Percentiles rank a stretch among this genome's conserved stretches.
These are phyloP conservation scores for Dicrostonyx torquatus DNA, from an alignment of 2,797 vertebrate species.

Conservation along the genomic window DNA sequence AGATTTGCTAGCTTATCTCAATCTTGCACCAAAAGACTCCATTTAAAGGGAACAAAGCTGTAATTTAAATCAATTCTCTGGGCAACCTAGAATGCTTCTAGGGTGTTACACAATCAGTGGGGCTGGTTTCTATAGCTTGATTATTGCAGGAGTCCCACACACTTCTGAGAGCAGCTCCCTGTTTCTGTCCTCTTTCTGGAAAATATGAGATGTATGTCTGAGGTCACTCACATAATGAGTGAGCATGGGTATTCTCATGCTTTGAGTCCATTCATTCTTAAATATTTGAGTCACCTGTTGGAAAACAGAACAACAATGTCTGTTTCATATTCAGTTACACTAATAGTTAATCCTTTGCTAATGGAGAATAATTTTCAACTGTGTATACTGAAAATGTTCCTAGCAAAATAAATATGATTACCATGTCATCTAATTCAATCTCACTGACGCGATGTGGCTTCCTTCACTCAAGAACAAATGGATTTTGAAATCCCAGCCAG, in stretches of 20 bases:
- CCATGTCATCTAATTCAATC: not conserved
- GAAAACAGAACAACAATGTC: not conserved
- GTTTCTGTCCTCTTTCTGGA: not conserved
- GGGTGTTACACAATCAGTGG: not conserved
- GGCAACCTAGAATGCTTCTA: not conserved
- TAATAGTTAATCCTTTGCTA: not conserved
- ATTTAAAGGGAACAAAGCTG: constrained; percentile 60
- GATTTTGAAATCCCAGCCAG: not conserved
- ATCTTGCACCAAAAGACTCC: constrained; percentile 33
- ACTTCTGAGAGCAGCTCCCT: not conserved
- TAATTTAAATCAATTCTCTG: constrained; percentile 62
- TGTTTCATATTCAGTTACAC: not conserved
- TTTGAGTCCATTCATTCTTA: not conserved
- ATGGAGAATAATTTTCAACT: not conserved
- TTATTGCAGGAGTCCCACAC: constrained; percentile 41
- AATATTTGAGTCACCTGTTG: not conserved
- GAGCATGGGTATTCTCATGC: not conserved
- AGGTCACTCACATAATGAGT: not conserved
- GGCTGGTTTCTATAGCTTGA: not conserved
- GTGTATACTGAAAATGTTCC: not conserved
- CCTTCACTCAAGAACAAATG: not conserved
- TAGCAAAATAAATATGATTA: not conserved
- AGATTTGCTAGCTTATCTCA: constrained; percentile 7
- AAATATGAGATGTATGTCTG: not conserved
- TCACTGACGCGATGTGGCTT: not conserved